These are phyloP conservation scores for Sialia sialis DNA, from an alignment of 2,113 vertebrate species.

Conservation along the genomic window DNA sequence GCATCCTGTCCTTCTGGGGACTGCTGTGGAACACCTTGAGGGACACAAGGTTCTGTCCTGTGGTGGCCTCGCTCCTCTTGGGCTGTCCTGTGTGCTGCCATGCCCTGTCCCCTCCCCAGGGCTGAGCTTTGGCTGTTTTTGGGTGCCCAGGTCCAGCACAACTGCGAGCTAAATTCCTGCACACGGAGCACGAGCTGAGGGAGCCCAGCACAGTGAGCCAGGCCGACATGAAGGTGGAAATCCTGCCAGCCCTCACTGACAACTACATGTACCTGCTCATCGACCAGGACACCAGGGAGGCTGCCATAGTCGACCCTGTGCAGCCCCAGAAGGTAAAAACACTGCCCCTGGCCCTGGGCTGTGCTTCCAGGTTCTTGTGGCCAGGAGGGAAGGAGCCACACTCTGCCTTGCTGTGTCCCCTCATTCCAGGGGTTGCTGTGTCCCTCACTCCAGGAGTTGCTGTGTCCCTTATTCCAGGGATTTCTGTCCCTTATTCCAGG, in stretches of 20 bases:
- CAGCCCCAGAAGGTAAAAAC: conserved; percentile 87
- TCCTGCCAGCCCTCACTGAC: conserved; percentile 91
- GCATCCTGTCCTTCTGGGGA: rapidly evolving
- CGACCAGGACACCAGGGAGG: conserved; percentile 86
- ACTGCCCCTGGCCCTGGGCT: neutral
- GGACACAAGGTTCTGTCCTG: rapidly evolving
- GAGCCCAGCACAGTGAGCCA: conserved; percentile 71
- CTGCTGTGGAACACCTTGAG: neutral
- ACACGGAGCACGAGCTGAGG: conserved; percentile 51
- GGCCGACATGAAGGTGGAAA: conserved; percentile 86
- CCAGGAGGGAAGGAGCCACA: neutral
- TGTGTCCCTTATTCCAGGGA: too few relatives aligned
- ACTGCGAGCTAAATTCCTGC: conserved; percentile 62
- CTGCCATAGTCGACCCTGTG: conserved; percentile 91
- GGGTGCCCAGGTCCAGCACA: conserved; percentile 69
- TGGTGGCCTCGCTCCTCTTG: neutral
- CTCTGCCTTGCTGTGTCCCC: neutral
- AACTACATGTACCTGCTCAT: conserved; percentile 99
- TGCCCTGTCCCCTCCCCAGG: neutral
- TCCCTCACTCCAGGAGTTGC: neutral
- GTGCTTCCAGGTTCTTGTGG: neutral
- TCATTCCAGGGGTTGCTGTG: too few relatives aligned
- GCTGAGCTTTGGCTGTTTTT: neutral
- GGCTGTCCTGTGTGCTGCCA: neutral
- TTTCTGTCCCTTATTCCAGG: neutral